phyloP scores from a whole-genome alignment of 2,888 invertebrate genomes.

The Pristionchus mayeri region DNA sequence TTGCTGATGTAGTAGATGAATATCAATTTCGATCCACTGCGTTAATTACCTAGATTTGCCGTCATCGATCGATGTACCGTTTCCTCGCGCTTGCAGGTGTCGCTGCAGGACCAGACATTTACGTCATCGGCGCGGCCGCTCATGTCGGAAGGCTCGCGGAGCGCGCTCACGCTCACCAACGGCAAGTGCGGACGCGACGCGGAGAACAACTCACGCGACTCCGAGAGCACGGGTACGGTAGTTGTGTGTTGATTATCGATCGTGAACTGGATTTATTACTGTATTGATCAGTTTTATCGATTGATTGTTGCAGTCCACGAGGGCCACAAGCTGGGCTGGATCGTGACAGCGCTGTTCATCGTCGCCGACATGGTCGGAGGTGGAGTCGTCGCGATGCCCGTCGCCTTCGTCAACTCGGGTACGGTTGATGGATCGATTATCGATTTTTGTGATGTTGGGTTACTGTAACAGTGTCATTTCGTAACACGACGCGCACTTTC shows the following conservation, averaged over 20 bases:
- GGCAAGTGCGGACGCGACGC: background rate
- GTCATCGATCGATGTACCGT: background rate
- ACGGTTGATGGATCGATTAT: conserved; percentile 31
- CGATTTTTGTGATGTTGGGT: background rate
- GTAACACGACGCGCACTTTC: too few species aligned
- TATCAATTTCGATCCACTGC: too few species aligned
- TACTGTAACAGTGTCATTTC: background rate
- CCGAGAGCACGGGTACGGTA: conserved; percentile 31
- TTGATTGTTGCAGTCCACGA: conserved; percentile 33
- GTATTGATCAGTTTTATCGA: background rate
- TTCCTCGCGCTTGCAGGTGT: conserved; percentile 20
- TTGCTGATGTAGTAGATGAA: too few species aligned
- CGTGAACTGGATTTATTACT: background rate
- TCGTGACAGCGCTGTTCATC: conserved; percentile 68
- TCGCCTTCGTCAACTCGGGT: conserved; percentile 71
- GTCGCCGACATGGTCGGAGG: conserved; percentile 76
- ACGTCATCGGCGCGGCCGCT: conserved; percentile 47
- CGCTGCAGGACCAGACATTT: conserved; percentile 47
- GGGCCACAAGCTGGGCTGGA: conserved; percentile 66
- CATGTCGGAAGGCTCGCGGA: conserved; percentile 42
- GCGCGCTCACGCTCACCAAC: conserved; percentile 21
- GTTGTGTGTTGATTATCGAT: background rate
- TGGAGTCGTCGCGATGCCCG: conserved; percentile 75
- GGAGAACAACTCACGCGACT: background rate
- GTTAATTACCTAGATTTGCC: background rate